Conservation (phyloP, 2,113 vertebrate species). For the Phasianus colchicus region DNA sequence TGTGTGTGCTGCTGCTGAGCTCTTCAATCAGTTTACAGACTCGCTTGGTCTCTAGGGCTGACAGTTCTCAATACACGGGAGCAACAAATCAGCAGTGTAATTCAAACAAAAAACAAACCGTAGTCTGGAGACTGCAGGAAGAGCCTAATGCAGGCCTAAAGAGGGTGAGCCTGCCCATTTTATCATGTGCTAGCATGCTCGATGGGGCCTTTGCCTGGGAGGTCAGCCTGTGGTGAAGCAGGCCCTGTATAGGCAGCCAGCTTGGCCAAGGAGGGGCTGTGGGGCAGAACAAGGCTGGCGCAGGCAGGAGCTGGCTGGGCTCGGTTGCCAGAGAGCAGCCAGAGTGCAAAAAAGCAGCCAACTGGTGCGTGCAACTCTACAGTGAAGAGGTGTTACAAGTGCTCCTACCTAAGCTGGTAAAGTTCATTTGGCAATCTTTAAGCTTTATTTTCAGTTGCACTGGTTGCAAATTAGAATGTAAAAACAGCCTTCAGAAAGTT, state of each 20-base stretch:
- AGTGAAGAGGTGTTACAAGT: background rate
- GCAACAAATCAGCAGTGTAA: fast-evolving
- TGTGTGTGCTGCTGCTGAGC: background rate
- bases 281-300: background rate
- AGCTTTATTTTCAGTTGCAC: background rate
- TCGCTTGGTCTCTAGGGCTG: background rate
- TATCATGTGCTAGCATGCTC: background rate
- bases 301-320: background rate
- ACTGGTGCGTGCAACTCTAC: background rate
- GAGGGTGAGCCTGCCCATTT: background rate
- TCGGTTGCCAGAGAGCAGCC: background rate
- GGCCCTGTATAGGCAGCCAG: fast-evolving
- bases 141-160: background rate
- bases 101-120: background rate
- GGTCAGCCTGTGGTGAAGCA: background rate
- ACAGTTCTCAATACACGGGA: background rate
- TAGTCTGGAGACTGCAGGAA: background rate
- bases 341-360: background rate
- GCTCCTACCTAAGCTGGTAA: background rate
- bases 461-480: background rate
- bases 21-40: background rate
- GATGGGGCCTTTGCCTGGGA: background rate
- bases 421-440: background rate
- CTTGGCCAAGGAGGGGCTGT: fast-evolving
- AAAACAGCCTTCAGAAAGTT: background rate